Conservation (phyloP, 2,888 invertebrate species). For the Acanthopleura granulata region DNA sequence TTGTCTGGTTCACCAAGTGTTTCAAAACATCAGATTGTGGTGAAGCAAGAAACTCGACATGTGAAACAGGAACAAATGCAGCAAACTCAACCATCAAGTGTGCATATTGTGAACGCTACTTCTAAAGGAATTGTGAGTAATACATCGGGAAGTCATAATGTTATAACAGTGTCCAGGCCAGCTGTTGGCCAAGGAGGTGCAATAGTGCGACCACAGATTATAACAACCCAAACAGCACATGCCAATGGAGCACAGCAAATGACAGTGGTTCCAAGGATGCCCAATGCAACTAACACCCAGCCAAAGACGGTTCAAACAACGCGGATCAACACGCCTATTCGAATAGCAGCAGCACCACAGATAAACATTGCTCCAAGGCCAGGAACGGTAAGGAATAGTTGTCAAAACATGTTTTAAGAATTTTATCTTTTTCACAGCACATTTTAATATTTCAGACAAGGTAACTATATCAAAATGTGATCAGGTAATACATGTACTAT, state of each 20-base stretch:
- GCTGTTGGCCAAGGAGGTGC: slow-evolving; percentile 47
- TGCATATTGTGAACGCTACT: slow-evolving; percentile 18
- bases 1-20: slow-evolving; percentile 16
- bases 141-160: slow-evolving; percentile 40
- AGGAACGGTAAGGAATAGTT: slow-evolving; percentile 42
- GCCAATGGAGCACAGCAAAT: slow-evolving; percentile 36
- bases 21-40: slow-evolving; percentile 31
- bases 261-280: slow-evolving; percentile 36
- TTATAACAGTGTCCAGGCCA: slow-evolving; percentile 50
- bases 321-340: slow-evolving; percentile 38
- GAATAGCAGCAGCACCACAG: slow-evolving; percentile 42
- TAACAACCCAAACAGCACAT: slow-evolving; percentile 41
- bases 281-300: background rate
- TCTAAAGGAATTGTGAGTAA: slow-evolving; percentile 19
- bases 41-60: slow-evolving; percentile 31
- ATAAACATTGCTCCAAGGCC: slow-evolving; percentile 59
- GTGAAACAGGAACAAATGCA: slow-evolving; percentile 25
- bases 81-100: slow-evolving; percentile 23
- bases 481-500: too few species aligned
- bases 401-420: background rate
- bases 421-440: too few species aligned
- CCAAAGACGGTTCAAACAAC: slow-evolving; percentile 26
- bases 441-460: too few species aligned
- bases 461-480: too few species aligned
- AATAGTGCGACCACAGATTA: slow-evolving; percentile 49